Conservation (phyloP, 2,113 vertebrate species). For the Macquaria ambigua region DNA sequence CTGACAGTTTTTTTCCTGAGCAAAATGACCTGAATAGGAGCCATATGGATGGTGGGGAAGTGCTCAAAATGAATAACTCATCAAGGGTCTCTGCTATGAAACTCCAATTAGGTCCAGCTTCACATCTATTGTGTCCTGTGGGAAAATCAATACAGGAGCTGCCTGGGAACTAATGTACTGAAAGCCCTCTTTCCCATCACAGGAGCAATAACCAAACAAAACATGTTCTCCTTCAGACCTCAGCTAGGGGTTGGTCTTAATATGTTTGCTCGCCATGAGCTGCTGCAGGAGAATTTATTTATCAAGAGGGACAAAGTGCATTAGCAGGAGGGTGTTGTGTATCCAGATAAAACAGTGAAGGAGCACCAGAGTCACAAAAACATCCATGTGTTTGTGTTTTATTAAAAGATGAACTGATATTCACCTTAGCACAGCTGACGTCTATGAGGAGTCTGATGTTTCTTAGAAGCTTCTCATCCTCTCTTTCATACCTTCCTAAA, state of each 20-base stretch:
- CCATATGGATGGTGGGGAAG: constrained; percentile 25
- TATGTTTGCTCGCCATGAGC: constrained; percentile 57
- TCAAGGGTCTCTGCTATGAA: constrained; percentile 52
- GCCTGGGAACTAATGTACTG: constrained; percentile 61
- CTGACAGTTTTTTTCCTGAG: neutral
- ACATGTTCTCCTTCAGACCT: constrained; percentile 43
- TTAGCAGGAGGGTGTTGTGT: constrained; percentile 51
- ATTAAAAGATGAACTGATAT: constrained; percentile 35
- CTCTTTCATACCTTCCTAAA: constrained; percentile 21
- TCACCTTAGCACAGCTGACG: neutral
- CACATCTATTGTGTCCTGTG: constrained; percentile 50
- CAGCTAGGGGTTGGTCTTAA: constrained; percentile 25
- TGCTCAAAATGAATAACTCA: constrained; percentile 60
- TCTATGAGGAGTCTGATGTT: constrained; percentile 12
- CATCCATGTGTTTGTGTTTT: constrained; percentile 8
- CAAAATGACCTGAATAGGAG: constrained; percentile 41
- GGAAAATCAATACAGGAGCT: constrained; percentile 74
- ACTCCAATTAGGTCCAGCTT: constrained; percentile 65
- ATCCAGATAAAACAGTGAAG: constrained; percentile 38
- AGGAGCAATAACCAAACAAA: constrained; percentile 49
- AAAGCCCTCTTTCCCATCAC: constrained; percentile 40
- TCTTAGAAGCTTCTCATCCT: constrained; percentile 12
- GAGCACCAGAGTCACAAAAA: constrained; percentile 13
- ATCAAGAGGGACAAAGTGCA: constrained; percentile 47
- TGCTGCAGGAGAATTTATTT: constrained; percentile 41